Evolutionary conservation across 2,888 invertebrate species (phyloP).

Genomic region (Pandemis corylana): DNA sequence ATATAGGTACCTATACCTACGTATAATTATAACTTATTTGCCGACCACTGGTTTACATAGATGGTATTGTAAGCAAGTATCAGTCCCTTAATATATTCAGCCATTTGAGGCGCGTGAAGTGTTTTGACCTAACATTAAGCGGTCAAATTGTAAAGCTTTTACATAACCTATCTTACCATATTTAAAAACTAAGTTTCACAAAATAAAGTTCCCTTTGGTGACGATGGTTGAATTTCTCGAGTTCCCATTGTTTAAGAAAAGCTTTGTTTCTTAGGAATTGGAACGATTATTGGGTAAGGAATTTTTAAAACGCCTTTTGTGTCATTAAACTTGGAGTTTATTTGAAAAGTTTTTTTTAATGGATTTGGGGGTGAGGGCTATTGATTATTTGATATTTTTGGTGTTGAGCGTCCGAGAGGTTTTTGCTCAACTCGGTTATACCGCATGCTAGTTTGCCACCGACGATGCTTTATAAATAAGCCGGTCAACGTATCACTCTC

Average conservation of each 20-base stretch:
- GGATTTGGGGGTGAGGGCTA: not conserved
- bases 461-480: too few relatives aligned
- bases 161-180: too few relatives aligned
- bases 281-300: not conserved
- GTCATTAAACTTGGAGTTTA: constrained; percentile 6
- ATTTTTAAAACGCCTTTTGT: not conserved
- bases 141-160: too few relatives aligned
- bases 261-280: constrained; percentile 24
- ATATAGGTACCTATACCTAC: too few relatives aligned
- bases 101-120: too few relatives aligned
- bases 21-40: too few relatives aligned
- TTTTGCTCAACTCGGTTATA: not conserved
- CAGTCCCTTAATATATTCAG: too few relatives aligned
- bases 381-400: too few relatives aligned
- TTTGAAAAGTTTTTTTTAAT: constrained; percentile 12
- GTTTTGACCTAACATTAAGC: too few relatives aligned
- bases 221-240: constrained; percentile 20
- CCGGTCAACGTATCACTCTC: not conserved
- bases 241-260: constrained; percentile 1
- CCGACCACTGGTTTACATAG: too few relatives aligned
- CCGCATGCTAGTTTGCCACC: too few relatives aligned
- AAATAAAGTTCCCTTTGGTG: not conserved
- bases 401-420: not conserved
- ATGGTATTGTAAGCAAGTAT: too few relatives aligned
- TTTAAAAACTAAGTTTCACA: not conserved